Evolutionary conservation across 2,797 vertebrate genomes (phyloP).

Genomic region (Phyllotis vaccarum): DNA sequence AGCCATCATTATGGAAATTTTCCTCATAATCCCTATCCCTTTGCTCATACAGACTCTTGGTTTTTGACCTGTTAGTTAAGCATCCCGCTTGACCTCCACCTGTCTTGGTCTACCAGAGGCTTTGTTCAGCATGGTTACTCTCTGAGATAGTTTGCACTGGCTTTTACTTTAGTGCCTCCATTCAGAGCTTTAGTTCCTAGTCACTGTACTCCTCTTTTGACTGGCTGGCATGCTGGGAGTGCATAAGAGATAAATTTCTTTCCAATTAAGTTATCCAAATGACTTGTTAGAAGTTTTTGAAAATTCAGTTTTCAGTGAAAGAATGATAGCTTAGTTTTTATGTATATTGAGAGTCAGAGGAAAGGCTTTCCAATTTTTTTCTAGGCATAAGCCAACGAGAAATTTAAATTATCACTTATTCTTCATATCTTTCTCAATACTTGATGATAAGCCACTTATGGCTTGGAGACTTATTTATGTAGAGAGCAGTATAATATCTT

Average conservation of each 20-base stretch:
- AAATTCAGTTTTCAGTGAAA: background rate
- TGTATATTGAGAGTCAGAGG: conserved; percentile 69
- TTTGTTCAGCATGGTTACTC: background rate
- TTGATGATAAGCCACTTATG: conserved; percentile 44
- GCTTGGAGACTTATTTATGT: conserved; percentile 41
- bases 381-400: conserved; percentile 74
- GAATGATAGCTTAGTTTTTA: conserved; percentile 46
- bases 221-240: background rate
- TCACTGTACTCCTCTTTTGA: background rate
- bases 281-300: conserved; percentile 50
- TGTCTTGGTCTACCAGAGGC: background rate
- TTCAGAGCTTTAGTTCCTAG: background rate
- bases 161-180: background rate
- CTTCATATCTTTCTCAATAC: conserved; percentile 69
- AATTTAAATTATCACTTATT: conserved; percentile 76
- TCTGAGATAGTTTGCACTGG: background rate
- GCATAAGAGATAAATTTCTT: background rate
- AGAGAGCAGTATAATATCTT: background rate
- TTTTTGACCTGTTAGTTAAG: background rate
- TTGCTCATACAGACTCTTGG: background rate
- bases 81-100: accelerated
- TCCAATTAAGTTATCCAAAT: conserved; percentile 31
- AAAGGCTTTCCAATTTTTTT: conserved; percentile 82
- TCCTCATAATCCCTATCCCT: too few relatives aligned
- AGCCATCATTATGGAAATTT: too few relatives aligned